Conservation (phyloP, 1,140 invertebrate genomes). For the Heliconius nattereri region DNA sequence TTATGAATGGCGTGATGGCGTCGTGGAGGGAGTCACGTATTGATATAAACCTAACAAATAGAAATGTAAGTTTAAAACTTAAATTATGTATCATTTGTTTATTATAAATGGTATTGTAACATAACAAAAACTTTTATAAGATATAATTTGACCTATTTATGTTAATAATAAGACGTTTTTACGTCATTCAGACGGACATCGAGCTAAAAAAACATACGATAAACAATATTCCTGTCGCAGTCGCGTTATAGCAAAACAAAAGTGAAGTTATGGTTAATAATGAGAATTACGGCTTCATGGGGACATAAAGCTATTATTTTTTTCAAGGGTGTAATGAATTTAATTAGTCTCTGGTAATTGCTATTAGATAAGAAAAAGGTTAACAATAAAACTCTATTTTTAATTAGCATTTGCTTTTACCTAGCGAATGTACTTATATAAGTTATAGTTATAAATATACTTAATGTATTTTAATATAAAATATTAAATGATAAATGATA, state of each 20-base stretch:
- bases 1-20: conserved; percentile 42
- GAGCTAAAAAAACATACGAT: not conserved
- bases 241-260: not conserved
- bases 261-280: not conserved
- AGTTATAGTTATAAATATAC: too few species aligned
- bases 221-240: not conserved
- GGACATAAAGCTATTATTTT: not conserved
- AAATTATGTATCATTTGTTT: not conserved
- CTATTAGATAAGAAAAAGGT: not conserved
- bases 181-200: not conserved
- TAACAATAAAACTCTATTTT: too few species aligned
- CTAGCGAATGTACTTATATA: too few species aligned
- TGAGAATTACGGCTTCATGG: not conserved
- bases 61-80: not conserved
- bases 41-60: not conserved
- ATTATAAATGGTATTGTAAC: not conserved
- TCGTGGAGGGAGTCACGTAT: conserved; percentile 47
- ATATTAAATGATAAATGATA: not conserved
- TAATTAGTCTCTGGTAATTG: not conserved
- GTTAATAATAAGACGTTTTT: not conserved
- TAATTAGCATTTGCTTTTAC: too few species aligned
- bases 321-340: conserved; percentile 1
- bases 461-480: too few species aligned
- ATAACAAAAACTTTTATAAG: not conserved
- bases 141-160: not conserved